Conservation (phyloP, 2,797 vertebrate species). For the Gymnocypris eckloni region DNA sequence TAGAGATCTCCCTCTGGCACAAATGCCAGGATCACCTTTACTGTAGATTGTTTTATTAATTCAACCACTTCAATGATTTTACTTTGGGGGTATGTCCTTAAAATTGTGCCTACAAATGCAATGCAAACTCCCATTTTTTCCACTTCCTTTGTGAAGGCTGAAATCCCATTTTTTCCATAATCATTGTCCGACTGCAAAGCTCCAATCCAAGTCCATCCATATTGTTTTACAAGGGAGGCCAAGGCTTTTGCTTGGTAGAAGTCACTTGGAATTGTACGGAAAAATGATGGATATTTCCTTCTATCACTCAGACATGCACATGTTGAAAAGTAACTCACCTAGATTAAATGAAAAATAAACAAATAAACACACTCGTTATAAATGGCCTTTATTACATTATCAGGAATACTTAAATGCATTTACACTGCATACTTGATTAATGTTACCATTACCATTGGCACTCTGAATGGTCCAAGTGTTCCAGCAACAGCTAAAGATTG, state of each 20-base stretch:
- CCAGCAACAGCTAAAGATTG: conserved; percentile 77
- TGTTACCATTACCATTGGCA: conserved; percentile 75
- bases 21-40: conserved; percentile 80
- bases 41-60: conserved; percentile 74
- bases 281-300: conserved; percentile 80
- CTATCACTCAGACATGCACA: conserved; percentile 80
- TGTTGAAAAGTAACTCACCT: conserved; percentile 86
- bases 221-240: conserved; percentile 75
- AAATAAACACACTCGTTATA: neutral
- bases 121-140: conserved; percentile 75
- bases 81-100: conserved; percentile 66
- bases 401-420: neutral
- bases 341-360: neutral
- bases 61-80: conserved; percentile 74
- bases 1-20: conserved; percentile 75
- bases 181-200: conserved; percentile 79
- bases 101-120: conserved; percentile 77
- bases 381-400: neutral
- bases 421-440: neutral
- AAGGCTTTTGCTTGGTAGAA: conserved; percentile 80
- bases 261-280: conserved; percentile 81
- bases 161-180: conserved; percentile 76
- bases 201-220: conserved; percentile 83
- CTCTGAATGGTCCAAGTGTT: conserved; percentile 75
- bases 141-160: conserved; percentile 76